Evolutionary conservation across 1,140 invertebrate genomes (phyloP).

Genomic region (Drosophila kohkoa): DNA sequence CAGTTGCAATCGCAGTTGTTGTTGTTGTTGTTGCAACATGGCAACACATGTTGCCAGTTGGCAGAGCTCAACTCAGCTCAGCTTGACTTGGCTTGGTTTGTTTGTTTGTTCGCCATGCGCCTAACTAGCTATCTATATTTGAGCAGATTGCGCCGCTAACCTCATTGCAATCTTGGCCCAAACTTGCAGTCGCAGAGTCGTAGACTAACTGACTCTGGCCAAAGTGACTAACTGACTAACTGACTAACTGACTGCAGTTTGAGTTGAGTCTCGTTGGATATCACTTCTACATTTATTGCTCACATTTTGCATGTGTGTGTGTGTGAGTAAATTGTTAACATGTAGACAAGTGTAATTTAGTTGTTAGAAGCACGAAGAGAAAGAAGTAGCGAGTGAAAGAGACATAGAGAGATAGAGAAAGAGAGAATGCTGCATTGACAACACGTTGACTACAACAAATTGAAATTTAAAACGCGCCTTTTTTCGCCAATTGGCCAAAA

Average conservation of each 20-base stretch:
- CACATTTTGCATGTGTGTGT: conserved; percentile 44
- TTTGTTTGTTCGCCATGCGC: conserved; percentile 57
- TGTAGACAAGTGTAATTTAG: conserved; percentile 84
- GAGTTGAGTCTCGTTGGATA: conserved; percentile 51
- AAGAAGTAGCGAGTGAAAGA: conserved; percentile 9
- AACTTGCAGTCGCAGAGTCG: conserved; percentile 33
- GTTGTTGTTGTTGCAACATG: conserved; percentile 67
- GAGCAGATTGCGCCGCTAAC: conserved; percentile 82
- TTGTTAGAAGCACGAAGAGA: conserved; percentile 60
- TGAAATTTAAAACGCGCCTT: conserved; percentile 79
- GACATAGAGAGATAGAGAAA: conserved; percentile 13
- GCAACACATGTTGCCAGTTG: conserved; percentile 70
- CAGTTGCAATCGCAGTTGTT: not conserved
- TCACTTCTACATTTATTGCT: conserved; percentile 60
- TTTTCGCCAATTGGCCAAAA: conserved; percentile 60
- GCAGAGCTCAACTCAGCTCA: conserved; percentile 31
- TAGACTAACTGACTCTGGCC: conserved; percentile 33
- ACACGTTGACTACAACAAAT: conserved; percentile 78
- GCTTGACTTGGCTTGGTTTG: conserved; percentile 18
- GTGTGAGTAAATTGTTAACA: conserved; percentile 74
- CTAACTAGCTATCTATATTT: conserved; percentile 83
- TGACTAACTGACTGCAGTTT: conserved; percentile 50
- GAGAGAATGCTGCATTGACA: conserved; percentile 62
- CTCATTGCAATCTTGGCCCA: conserved; percentile 74
- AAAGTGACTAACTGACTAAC: conserved; percentile 62